These are phyloP conservation scores for Bruchidius siliquastri DNA, from an alignment of 2,888 invertebrate genomes.

Conservation along the genomic window DNA sequence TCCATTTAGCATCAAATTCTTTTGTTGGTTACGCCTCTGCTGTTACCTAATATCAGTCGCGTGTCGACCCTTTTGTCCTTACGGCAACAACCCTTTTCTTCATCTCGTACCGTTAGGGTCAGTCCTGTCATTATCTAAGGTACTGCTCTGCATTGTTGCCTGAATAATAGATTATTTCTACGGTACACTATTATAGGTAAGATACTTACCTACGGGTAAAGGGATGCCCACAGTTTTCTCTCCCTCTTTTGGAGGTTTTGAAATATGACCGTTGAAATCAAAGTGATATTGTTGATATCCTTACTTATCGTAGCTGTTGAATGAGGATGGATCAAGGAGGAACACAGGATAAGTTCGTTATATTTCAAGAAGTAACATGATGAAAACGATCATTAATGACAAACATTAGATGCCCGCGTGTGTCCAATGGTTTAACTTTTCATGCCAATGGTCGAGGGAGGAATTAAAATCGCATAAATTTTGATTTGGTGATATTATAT, in stretches of 20 bases:
- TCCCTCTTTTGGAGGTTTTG: neutral
- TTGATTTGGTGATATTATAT: too few species aligned
- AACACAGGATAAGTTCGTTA: too few species aligned
- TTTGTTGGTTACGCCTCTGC: neutral
- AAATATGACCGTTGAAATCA: neutral
- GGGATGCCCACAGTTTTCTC: neutral
- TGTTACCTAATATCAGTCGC: conserved; percentile 39
- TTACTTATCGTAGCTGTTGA: too few species aligned
- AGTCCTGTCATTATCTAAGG: neutral
- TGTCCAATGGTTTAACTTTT: too few species aligned
- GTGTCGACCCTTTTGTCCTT: conserved; percentile 28
- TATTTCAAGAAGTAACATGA: too few species aligned
- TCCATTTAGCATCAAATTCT: neutral
- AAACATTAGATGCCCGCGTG: too few species aligned
- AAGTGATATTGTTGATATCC: neutral
- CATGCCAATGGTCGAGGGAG: too few species aligned
- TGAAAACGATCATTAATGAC: too few species aligned
- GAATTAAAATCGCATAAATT: too few species aligned
- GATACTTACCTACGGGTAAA: neutral
- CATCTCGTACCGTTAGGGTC: neutral
- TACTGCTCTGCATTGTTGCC: neutral
- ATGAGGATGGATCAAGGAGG: too few species aligned
- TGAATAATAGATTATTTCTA: neutral
- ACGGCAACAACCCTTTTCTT: neutral
- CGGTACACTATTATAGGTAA: neutral